Base-by-base conservation (phyloP, 2,888 invertebrate genomes). In the Melangyna quadrimaculata region DNA sequence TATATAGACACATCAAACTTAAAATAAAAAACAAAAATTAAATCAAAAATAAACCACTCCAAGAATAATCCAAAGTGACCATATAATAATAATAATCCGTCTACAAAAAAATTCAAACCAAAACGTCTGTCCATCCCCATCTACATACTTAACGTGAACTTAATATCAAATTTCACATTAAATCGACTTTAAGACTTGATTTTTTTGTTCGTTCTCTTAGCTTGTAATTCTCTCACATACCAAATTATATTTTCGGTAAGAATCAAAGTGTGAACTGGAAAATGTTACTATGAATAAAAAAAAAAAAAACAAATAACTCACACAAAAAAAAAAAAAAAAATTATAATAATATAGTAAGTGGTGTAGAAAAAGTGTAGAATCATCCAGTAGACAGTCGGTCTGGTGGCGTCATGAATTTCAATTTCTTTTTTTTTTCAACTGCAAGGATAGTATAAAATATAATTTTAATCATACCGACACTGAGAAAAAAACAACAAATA, bases 321-420 rank as follows among this genome's bases (percentile, higher is more conserved):
- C 73, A 77, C 51, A 61, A 65, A 70, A 48, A 69, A 17, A 77
- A 8, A 51, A 79, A 75, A 53, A 75, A 74, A 35, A 75, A 79
- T 65, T 78, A 86, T 81, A 86, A 81, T 86, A 80, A 86, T 81
- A 81, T 73, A 86, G 77, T 86, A 81, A 86, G 81, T 86, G 86
- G 81, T 77, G 81, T 86, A 81, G 77, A 81, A 81, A 86, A 86
- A 86, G 81, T 80, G 86, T 81, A 77, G 63, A 86, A 81, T 86
- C 86, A 86, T 86, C 81, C 73, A 78, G 86, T 86, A 86, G 86
- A 86, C 86, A 80, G 69, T 81, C 86, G 81, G 86, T 86, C 86
- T 86, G 86, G 86, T 78, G 86, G 86, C 86, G 86, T 86, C 86
- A 86, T 86, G 86, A 86, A 86, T 86, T 86, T 86, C 86, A 86